These are phyloP conservation scores for Pempheris klunzingeri DNA, from an alignment of 2,797 vertebrate genomes.

Conservation along the genomic window DNA sequence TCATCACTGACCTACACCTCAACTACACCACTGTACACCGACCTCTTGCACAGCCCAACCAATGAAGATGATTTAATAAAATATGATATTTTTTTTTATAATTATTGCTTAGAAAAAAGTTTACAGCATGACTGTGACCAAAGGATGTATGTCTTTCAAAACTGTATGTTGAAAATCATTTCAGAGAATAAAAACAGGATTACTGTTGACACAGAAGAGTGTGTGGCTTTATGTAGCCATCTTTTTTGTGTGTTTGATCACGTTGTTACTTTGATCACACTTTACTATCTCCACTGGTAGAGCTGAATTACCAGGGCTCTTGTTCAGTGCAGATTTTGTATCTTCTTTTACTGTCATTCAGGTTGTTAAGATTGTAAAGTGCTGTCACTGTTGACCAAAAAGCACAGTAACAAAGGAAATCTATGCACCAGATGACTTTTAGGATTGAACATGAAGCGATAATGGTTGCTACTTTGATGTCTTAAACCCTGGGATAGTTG, in stretches of 20 bases:
- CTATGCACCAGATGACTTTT: not conserved
- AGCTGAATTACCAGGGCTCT: not conserved
- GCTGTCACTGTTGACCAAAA: not conserved
- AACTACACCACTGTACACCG: slow-evolving; percentile 5
- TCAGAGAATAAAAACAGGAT: slow-evolving; percentile 65
- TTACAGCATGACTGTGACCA: slow-evolving; percentile 64
- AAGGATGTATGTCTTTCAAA: slow-evolving; percentile 56
- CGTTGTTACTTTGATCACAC: not conserved
- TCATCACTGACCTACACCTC: slow-evolving; percentile 1
- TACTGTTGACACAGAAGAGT: slow-evolving; percentile 2
- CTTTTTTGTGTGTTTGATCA: not conserved
- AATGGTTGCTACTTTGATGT: not conserved
- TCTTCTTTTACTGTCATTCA: not conserved
- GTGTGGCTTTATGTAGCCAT: not conserved
- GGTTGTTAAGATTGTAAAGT: not conserved
- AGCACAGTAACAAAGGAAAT: not conserved
- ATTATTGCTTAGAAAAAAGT: slow-evolving; percentile 55
- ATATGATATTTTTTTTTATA: too few relatives aligned
- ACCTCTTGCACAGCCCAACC: slow-evolving; percentile 55
- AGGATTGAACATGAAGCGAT: not conserved
- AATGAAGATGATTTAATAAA: slow-evolving; percentile 50
- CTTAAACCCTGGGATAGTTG: not conserved
- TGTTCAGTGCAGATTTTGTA: not conserved
- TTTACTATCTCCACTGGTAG: not conserved
- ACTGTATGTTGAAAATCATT: slow-evolving; percentile 47